phyloP scores from a whole-genome alignment of 2,888 invertebrate species.

The Phalera bucephala region DNA sequence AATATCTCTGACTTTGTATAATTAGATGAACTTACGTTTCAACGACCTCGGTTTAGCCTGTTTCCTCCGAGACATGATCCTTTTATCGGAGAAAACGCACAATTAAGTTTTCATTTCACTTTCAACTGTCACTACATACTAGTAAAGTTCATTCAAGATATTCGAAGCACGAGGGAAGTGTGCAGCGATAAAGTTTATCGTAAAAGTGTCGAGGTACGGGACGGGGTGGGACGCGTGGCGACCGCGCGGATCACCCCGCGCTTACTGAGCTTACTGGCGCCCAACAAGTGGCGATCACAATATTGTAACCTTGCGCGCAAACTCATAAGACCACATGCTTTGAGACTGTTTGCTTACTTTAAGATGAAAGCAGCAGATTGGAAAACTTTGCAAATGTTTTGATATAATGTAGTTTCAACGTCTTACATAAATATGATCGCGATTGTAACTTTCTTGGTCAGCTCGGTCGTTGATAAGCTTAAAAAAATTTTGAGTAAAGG shows the following conservation, averaged over 20 bases:
- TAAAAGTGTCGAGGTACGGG: slow-evolving; percentile 35
- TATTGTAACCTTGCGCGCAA: slow-evolving; percentile 73
- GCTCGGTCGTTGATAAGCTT: too few relatives aligned
- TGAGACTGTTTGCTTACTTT: slow-evolving; percentile 34
- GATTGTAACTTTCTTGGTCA: too few relatives aligned
- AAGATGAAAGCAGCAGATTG: not conserved
- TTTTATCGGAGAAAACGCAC: slow-evolving; percentile 14
- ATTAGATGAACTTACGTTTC: slow-evolving; percentile 82
- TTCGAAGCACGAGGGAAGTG: slow-evolving; percentile 4
- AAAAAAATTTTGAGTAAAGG: too few relatives aligned
- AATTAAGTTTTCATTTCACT: slow-evolving; percentile 19
- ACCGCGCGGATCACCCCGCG: slow-evolving; percentile 70
- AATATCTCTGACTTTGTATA: too few relatives aligned
- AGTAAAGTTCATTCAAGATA: slow-evolving; percentile 14
- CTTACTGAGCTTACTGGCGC: slow-evolving; percentile 73
- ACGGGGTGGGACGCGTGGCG: slow-evolving; percentile 46
- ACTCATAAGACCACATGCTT: slow-evolving; percentile 54
- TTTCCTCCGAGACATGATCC: slow-evolving; percentile 86
- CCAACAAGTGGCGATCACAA: slow-evolving; percentile 81
- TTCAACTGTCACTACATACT: slow-evolving; percentile 13
- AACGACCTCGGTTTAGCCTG: slow-evolving; percentile 88
- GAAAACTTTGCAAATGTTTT: not conserved
- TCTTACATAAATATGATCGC: too few relatives aligned
- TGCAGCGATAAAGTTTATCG: slow-evolving; percentile 64
- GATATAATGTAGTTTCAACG: too few relatives aligned